Base-by-base conservation (phyloP, 2,888 invertebrate species). In the Allophyes oxyacanthae region DNA sequence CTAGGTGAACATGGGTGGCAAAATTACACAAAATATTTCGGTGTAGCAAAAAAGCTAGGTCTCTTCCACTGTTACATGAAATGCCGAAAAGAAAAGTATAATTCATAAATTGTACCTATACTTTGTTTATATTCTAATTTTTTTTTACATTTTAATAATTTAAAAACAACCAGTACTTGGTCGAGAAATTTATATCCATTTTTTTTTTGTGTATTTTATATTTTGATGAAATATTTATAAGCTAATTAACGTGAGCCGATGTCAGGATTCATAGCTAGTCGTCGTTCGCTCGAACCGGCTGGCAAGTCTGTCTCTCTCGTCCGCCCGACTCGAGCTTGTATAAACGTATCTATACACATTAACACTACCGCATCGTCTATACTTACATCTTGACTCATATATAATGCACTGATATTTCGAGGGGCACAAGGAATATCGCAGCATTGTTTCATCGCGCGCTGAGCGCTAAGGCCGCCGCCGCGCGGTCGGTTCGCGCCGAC, bases 71-170 rank as follows among this genome's bases (percentile, higher is more conserved):
- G 85, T 88, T 83, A 88, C 85, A 88, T 87, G 85, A 90, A 91
- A 92, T 91, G 91, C 90, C 92, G 89, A 91, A 92, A 91, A 88
- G 90, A 92, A 93, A 92, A 93, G 92, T 92, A 94, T 91, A 91
- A 91, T 92, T 92, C 86, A 93, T 93, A 94, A 93, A 93, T 94
- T 94, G 94, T 94, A 94, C 94, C 93, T 93, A 93, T 92, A 92
- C 87, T 92, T 93, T 91, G 90, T 92, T 92, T 93, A 93, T 92
- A 93, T 84, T 87, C 94, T 93, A 93, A 90, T 92, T 93, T 94
- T 94, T 88, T 94, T 94, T 94, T 93, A 93, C 92, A 92, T 94
- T 93, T 94, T 94, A 94, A 94, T 94, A 94, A 94, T 94, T 94
- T 94, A 94, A 94, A 92, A 92, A 93, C 93, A 93, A 94, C 94